Evolutionary conservation across 2,888 invertebrate species (phyloP), one percentile per base, ranked within the genome.

Genomic region (Epinotia nisella): DNA sequence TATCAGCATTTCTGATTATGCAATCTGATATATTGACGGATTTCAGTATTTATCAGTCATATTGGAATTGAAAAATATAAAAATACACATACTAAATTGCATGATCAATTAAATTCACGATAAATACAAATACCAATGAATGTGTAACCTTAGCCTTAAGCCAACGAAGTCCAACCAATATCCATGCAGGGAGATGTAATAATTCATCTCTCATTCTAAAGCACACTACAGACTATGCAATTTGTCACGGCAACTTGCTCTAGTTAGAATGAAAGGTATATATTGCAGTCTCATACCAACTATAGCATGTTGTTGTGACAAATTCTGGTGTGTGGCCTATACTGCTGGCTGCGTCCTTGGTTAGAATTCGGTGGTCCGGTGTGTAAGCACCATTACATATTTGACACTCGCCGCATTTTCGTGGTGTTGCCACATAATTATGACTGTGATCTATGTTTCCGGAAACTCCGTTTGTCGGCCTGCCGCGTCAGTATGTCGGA

Each of bases 391-490:
- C 45, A 45, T 45, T 13, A 45, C 13, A 45, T 39, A 9, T 61
- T 53, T 17, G 10, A 56, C 21, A 24, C 45, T n/a, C 24, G 41
- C 24, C 29, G 24, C 17, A 49, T 58, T 59, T 68, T 29, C 13
- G 49, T 49, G 59, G 45, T 35, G 15, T 35, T 51, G 35, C 35
- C 17, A 13, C 10, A 19, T 29, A 24, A 59, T 89, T 93, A 94
- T 82, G 93, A 93, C 78, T 94, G 93, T 80, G 97, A 97, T 76
- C 98, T 97, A 80, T 98, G 96, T 90, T 98, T 99, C 87, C 98
- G 97, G 85, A 97, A 97, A 84, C 97, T 97, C 76, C 98, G 94
- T 90, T 98, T 98, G 85, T 98, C 98, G 78, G 97, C 97, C 92
- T 98, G 98, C 79, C 98, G 96, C 82, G 96, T 96, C 73, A 99